Percentiles rank a stretch among this genome's conserved stretches.
Evolutionary conservation across 2,113 vertebrate genomes (phyloP).

Genomic region (Barnardius zonarius): DNA sequence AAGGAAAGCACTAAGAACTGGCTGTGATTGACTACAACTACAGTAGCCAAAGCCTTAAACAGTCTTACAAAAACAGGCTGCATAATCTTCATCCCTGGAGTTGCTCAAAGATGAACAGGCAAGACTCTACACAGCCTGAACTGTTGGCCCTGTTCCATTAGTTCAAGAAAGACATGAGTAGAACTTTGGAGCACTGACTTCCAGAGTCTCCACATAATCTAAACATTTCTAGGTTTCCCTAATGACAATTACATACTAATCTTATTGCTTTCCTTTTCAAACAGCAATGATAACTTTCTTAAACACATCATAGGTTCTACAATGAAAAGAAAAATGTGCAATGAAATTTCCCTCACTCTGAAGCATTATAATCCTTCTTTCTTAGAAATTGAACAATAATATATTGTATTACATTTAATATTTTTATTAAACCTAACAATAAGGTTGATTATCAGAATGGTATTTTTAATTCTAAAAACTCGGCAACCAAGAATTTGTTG

Average conservation of each 20-base stretch:
- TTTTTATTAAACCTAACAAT: background rate
- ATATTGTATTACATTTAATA: background rate
- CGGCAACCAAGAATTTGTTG: background rate
- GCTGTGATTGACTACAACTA: background rate
- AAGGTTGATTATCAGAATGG: background rate
- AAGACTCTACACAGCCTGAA: background rate
- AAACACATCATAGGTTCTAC: background rate
- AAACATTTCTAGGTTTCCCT: background rate
- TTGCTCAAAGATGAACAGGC: background rate
- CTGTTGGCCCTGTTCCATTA: background rate
- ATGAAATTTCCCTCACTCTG: background rate
- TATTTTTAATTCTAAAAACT: background rate
- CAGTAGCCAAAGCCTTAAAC: background rate
- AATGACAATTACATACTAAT: background rate
- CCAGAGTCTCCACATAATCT: background rate
- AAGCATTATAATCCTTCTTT: background rate
- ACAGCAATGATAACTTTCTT: background rate
- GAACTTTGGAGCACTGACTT: background rate
- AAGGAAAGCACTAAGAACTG: background rate
- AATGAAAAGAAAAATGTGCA: background rate
- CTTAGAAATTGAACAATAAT: background rate
- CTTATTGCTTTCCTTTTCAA: background rate
- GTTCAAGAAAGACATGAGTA: rapidly evolving
- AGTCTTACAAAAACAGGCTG: background rate
- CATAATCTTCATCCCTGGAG: background rate